Evolutionary conservation across 2,113 vertebrate genomes (phyloP), one percentile per base, ranked within the genome.

Genomic region (Propithecus coquereli): DNA sequence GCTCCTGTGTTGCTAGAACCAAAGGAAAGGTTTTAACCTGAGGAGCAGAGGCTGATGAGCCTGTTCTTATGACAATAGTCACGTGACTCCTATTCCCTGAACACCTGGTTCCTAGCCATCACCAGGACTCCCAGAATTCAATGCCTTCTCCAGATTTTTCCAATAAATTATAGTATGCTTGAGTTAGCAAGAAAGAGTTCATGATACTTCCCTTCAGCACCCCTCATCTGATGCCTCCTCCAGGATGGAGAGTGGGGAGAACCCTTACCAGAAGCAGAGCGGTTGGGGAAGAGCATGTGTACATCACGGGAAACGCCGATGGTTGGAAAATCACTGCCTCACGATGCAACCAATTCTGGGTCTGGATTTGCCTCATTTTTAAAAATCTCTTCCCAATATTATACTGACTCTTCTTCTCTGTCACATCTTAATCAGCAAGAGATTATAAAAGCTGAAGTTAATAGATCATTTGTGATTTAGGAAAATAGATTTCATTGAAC

Each of bases 311-410:
- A 57, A 74, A 84, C 6, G 47, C 22, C 37, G n/a, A 5, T 17
- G 54, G 5, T 3, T 34, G 25, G n/a, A 66, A 93, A 82, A 54
- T 2, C 27, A n/a, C 20, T 52, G 61, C 63, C 17, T 87, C 45
- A 3, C 50, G 18, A 77, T 34, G 13, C 1, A 16, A 77, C 13
- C 17, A 52, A 13, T 34, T 65, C 34, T 34, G 45, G 54, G 12
- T 54, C n/a, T 81, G 30, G 17, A 80, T 76, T 84, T 89, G 37
- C n/a, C 43, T 54, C 71, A 84, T 79, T 52, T 61, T 61, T 45
- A 45, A 57, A 61, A 32, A 52, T 37, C 2, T 83, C 27, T 71
- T 50, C 25, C 6, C 2, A 20, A 5, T 47, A 40, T 27, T 40
- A 45, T 12, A 23, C 14, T 32, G 22, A 50, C 43, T 43, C 20